Base-by-base conservation (phyloP, 2,797 vertebrate genomes). In the Scolopax rusticola region DNA sequence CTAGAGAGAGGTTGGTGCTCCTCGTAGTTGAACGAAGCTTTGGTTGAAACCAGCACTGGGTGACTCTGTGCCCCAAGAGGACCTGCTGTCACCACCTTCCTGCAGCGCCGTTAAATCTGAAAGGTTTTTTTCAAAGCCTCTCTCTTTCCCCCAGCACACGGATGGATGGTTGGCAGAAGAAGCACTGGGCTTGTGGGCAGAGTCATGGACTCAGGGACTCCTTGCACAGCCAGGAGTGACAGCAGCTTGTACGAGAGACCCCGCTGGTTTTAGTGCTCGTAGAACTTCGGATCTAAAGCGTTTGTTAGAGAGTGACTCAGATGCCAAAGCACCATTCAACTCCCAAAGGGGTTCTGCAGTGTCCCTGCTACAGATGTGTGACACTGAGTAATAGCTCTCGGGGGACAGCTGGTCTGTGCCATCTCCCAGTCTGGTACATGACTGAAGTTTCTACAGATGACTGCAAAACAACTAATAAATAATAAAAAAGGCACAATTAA, bases 41-140 rank as follows among this genome's bases (percentile, higher is more conserved):
- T 19, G 36, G 4, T 3, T 40, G 2, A 6, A 21, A 8, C 20
- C 0, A 6, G 24, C 14, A 1, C 45, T 7, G 38, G 2, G 38
- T 9, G 21, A 12, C 51, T 9, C 23, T 19, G 15, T 12, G 45
- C 30, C 73, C 79, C 23, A 9, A 0, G 7, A 21, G 33, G 7
- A 84, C 2, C n/a, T 65, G 4, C 54, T 3, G 15, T 2, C 53
- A 15, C 75, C 67, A 56, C 54, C 36, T 41, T 53, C 47, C 88
- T 60, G 80, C 43, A 57, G 77, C 18, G 1, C 40, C 54, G 78
- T 25, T 48, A 3, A 7, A 13, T 10, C 19, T 1, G 8, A 43
- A 54, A 56, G 24, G 3, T 1, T 33, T 27, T 27, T 19, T 51
- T n/a, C 6, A n/a, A 59, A 64, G 32, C 40, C 24, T 47, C 18